Evolutionary conservation across 2,888 invertebrate species (phyloP).

Genomic region (Junonia oenone): DNA sequence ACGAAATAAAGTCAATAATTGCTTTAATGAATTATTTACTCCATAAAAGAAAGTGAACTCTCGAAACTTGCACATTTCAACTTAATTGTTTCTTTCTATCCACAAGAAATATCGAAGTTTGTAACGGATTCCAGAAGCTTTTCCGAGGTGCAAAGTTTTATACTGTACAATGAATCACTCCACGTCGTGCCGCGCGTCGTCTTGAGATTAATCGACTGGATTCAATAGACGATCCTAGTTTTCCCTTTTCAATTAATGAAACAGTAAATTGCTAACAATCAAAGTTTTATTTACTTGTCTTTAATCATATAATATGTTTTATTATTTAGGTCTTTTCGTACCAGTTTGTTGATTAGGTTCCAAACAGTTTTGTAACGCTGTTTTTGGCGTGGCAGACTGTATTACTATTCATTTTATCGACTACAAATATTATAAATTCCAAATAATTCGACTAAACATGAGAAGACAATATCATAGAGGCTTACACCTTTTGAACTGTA

Average conservation of each 20-base stretch:
- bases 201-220: slow-evolving; percentile 2
- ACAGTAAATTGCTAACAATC: neutral
- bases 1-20: too few species aligned
- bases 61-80: too few species aligned
- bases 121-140: slow-evolving; percentile 5
- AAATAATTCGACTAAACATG: too few species aligned
- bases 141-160: slow-evolving; percentile 10
- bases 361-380: too few species aligned
- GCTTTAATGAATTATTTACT: too few species aligned
- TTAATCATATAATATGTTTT: neutral
- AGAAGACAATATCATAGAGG: too few species aligned
- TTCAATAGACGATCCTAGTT: slow-evolving; percentile 1
- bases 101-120: slow-evolving; percentile 4
- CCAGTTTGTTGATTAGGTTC: neutral
- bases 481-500: too few species aligned
- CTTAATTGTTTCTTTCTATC: neutral
- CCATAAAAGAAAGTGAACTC: too few species aligned
- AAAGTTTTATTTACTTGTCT: neutral
- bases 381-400: too few species aligned
- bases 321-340: too few species aligned
- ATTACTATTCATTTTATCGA: too few species aligned
- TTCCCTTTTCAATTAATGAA: slow-evolving; percentile 2
- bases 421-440: too few species aligned
- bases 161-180: slow-evolving; percentile 8
- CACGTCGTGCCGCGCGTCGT: slow-evolving; percentile 1